A percentile compares a stretch with the other conserved stretches of the same genome.
phyloP scores from a whole-genome alignment of 2,888 invertebrate genomes.

The Pediacus dermestoides region DNA sequence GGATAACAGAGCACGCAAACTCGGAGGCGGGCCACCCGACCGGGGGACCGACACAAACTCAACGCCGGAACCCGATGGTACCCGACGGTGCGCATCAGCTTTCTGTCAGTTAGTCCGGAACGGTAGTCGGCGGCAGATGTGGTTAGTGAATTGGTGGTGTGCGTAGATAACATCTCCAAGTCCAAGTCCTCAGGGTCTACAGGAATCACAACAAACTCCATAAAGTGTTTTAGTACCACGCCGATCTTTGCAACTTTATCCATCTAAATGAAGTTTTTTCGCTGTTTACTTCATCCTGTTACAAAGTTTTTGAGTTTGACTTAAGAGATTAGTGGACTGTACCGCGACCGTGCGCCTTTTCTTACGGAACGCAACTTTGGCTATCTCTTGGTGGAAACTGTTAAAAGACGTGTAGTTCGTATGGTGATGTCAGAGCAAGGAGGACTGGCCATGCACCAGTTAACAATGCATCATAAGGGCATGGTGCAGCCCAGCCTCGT shows the following conservation, averaged over 20 bases:
- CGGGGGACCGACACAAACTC: slow-evolving; percentile 22
- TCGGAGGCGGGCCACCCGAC: slow-evolving; percentile 21
- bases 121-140: slow-evolving; percentile 18
- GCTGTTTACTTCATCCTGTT: too few species aligned
- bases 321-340: too few species aligned
- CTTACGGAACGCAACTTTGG: too few species aligned
- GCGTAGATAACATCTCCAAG: too few species aligned
- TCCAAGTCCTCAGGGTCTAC: too few species aligned
- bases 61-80: slow-evolving; percentile 29
- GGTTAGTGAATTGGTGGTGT: too few species aligned
- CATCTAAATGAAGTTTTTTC: too few species aligned
- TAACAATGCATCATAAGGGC: slow-evolving; percentile 56
- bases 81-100: slow-evolving; percentile 25
- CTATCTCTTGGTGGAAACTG: slow-evolving; percentile 30
- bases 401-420: slow-evolving; percentile 45
- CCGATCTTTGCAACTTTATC: too few species aligned
- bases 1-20: slow-evolving; percentile 30
- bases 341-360: too few species aligned
- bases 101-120: slow-evolving; percentile 25
- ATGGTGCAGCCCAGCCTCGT: slow-evolving; percentile 60
- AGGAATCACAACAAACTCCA: too few species aligned
- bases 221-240: too few species aligned
- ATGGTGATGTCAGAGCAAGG: slow-evolving; percentile 66
- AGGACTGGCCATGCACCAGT: slow-evolving; percentile 63
- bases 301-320: too few species aligned